These are phyloP conservation scores for Heterotilapia buettikoferi DNA, from an alignment of 2,113 vertebrate genomes.

Conservation along the genomic window DNA sequence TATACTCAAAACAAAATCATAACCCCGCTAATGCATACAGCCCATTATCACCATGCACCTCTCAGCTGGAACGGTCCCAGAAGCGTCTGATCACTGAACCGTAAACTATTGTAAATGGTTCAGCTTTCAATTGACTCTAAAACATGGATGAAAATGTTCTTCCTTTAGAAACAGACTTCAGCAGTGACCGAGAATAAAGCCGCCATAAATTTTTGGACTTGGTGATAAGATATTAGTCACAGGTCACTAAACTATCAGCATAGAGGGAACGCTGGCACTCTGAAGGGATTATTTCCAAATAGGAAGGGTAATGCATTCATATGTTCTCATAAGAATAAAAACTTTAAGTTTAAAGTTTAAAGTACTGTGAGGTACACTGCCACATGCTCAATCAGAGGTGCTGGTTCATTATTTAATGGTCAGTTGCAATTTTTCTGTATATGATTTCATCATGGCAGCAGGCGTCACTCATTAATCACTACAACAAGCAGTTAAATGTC, in stretches of 20 bases:
- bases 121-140: neutral
- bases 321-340: neutral
- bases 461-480: conserved; percentile 5
- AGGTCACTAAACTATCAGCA: neutral
- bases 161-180: neutral
- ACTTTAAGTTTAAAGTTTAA: neutral
- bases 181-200: neutral
- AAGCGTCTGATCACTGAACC: conserved; percentile 7
- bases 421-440: neutral
- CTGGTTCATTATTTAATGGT: conserved; percentile 1
- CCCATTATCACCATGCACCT: conserved; percentile 14
- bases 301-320: neutral
- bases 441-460: neutral
- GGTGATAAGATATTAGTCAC: conserved; percentile 3
- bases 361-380: fast-evolving
- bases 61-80: conserved; percentile 6
- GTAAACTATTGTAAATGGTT: neutral
- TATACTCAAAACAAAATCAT: conserved; percentile 18
- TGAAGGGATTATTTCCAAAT: neutral
- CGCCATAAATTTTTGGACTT: neutral
- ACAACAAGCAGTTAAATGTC: conserved; percentile 29
- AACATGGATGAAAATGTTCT: neutral
- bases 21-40: conserved; percentile 25
- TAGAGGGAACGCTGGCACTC: neutral
- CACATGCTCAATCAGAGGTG: neutral